Conservation (phyloP, 37 sponge, comb jelly and placozoan genomes). For the Mnemiopsis leidyi region DNA sequence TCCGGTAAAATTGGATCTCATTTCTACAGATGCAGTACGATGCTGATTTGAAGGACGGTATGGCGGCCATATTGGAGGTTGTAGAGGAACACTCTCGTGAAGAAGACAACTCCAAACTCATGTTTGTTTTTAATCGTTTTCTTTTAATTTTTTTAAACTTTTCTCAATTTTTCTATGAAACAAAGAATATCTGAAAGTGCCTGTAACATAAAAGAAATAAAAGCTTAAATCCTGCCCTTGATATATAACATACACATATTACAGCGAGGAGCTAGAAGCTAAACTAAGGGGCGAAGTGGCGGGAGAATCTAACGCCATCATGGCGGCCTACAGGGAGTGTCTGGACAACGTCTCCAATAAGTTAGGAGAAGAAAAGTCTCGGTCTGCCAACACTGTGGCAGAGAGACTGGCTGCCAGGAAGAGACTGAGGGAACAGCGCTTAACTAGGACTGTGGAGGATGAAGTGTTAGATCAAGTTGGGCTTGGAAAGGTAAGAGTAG, state of each 20-base stretch:
- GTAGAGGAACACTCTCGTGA: not conserved
- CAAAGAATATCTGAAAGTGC: too few relatives aligned
- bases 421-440: not conserved
- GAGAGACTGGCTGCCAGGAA: conserved; percentile 31
- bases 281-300: not conserved
- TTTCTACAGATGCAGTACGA: conserved; percentile 9
- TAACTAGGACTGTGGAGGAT: not conserved
- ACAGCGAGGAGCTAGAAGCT: not conserved
- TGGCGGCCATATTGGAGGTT: not conserved
- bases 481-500: conserved; percentile 34
- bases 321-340: not conserved
- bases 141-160: too few relatives aligned
- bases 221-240: too few relatives aligned
- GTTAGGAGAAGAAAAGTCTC: not conserved
- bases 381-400: not conserved
- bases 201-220: too few relatives aligned
- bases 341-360: not conserved
- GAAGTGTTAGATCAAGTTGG: not conserved
- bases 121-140: too few relatives aligned
- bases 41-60: not conserved
- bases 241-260: too few relatives aligned
- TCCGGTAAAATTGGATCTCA: too few relatives aligned
- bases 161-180: too few relatives aligned
- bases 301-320: not conserved
- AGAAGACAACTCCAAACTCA: not conserved